A percentile compares a stretch with the other conserved stretches of the same genome.
Evolutionary conservation across 37 sponge, comb jelly and placozoan species (phyloP).

Genomic region (Axinella damicornis): DNA sequence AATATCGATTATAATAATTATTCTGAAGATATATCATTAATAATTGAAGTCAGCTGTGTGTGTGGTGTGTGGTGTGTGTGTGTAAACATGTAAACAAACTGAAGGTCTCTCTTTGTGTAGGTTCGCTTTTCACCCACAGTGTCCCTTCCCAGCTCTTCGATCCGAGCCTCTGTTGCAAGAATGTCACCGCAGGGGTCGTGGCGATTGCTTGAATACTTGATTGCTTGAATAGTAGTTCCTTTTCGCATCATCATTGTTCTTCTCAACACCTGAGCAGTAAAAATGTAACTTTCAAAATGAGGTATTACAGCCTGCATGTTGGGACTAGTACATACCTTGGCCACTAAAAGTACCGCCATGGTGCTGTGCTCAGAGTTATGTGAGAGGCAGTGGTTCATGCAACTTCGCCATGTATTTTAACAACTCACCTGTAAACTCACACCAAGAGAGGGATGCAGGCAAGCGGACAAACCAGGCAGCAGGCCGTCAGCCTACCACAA

Average conservation of each 20-base stretch:
- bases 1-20: too few species aligned
- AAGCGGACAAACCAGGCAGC: too few species aligned
- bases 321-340: background rate
- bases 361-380: too few species aligned
- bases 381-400: too few species aligned
- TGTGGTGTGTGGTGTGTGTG: too few species aligned
- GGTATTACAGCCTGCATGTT: background rate
- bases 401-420: too few species aligned
- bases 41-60: background rate
- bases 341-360: constrained; percentile 2
- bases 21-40: background rate
- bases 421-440: too few species aligned
- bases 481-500: too few species aligned
- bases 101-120: background rate
- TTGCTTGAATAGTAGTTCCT: constrained; percentile 30
- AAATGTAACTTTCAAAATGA: too few species aligned
- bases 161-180: background rate
- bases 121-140: background rate
- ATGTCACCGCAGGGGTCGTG: constrained; percentile 14
- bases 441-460: too few species aligned
- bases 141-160: constrained; percentile 5
- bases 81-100: background rate
- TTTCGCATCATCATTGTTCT: constrained; percentile 38
- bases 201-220: too few species aligned
- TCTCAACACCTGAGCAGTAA: constrained; percentile 21